phyloP scores from a whole-genome alignment of 2,888 invertebrate species.

The Nomada fucata region DNA sequence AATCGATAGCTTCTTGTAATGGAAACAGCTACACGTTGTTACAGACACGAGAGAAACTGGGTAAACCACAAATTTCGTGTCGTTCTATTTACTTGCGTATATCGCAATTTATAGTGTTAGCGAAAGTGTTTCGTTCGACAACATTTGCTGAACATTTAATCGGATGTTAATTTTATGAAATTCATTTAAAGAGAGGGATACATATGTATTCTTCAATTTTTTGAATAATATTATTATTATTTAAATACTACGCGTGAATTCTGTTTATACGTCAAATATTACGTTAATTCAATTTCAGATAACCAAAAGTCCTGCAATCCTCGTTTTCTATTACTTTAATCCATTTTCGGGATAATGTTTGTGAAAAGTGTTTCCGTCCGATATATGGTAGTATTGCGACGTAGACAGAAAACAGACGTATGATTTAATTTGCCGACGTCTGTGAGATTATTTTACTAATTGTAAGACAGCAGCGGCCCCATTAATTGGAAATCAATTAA shows the following conservation, averaged over 20 bases:
- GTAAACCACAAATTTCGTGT: slow-evolving; percentile 8
- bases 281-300: too few species aligned
- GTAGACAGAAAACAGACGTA: not conserved
- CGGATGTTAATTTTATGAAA: too few species aligned
- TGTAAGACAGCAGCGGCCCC: slow-evolving; percentile 18
- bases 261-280: too few species aligned
- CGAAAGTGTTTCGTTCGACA: too few species aligned
- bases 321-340: not conserved
- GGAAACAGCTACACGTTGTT: slow-evolving; percentile 33
- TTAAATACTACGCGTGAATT: too few species aligned
- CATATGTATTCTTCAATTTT: too few species aligned
- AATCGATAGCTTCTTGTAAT: slow-evolving; percentile 39
- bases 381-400: not conserved
- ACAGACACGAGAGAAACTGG: slow-evolving; percentile 10
- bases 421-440: slow-evolving; percentile 20
- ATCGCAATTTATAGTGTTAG: too few species aligned
- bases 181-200: too few species aligned
- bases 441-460: slow-evolving; percentile 31
- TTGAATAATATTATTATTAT: too few species aligned
- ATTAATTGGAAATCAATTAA: slow-evolving; percentile 53
- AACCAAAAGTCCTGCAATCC: too few species aligned
- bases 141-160: too few species aligned
- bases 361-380: not conserved
- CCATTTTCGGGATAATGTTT: not conserved
- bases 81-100: not conserved